These are phyloP conservation scores for Onychomys arenicola DNA, from an alignment of 2,797 vertebrate species.

Conservation along the genomic window DNA sequence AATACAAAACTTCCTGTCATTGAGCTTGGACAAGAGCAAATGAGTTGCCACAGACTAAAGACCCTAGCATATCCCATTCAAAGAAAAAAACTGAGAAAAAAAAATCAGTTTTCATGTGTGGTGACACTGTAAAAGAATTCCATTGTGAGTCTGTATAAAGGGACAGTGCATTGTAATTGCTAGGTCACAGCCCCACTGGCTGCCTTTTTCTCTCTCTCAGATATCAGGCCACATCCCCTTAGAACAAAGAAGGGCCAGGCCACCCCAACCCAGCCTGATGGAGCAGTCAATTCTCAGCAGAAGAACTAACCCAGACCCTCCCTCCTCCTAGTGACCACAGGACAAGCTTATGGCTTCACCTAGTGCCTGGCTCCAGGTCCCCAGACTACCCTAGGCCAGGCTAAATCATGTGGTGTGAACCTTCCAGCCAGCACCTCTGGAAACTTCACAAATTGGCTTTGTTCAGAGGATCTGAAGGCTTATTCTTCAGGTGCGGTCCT, in stretches of 20 bases:
- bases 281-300: background rate
- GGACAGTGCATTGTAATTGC: background rate
- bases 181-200: background rate
- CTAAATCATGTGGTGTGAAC: background rate
- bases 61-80: background rate
- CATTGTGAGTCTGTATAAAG: background rate
- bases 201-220: background rate
- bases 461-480: background rate
- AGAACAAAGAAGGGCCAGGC: background rate
- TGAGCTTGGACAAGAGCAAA: background rate
- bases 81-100: background rate
- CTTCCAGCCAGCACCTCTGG: background rate
- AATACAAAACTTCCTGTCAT: background rate
- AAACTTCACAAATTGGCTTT: background rate
- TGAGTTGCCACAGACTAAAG: background rate
- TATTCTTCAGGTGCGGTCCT: background rate
- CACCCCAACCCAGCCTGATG: background rate
- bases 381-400: background rate
- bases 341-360: background rate
- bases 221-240: background rate
- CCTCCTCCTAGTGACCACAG: background rate
- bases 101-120: background rate
- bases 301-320: background rate
- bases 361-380: background rate
- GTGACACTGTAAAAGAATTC: constrained; percentile 31